Evolutionary conservation across 2,797 vertebrate species (phyloP), one percentile per base, ranked within the genome.

Genomic region (Syngnathus rostellatus): DNA sequence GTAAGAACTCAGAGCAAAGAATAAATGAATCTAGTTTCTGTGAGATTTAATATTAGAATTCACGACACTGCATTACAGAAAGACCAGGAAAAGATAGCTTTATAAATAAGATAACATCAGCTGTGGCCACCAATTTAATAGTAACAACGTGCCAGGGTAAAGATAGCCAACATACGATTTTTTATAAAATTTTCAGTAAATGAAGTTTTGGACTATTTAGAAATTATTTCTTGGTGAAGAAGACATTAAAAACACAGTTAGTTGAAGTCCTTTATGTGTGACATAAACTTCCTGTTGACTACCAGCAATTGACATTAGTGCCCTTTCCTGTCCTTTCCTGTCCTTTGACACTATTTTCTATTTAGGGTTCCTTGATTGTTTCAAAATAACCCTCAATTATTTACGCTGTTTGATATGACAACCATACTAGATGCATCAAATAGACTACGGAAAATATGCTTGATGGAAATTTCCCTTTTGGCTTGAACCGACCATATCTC

Each of bases 391-490:
- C 55, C 55, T 10, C 17, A 58, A 37, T 54, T 7, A 58, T 38
- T 58, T 38, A 16, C 8, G 3, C 3, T 19, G 57, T 39, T 39
- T 37, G 31, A 14, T 19, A 19, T 9, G 19, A 9, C 37, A 59
- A 19, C 8, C 17, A 39, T 37, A 39, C 5, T 19, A 59, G 31
- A 7, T 37, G 57, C 9, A 14, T 59, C 57, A 59, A 16, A 38
- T 38, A 8, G 5, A 9, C 14, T 31, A 37, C 16, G 14, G 55
- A 57, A 57, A 62, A 7, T 12, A 41, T 21, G 39, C 39, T 40
- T 21, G 40, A 62, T 16, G 43, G 61, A 46, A 43, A 62, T 25
- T 59, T 39, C 57, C 57, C 57, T 39, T 59, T 59, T 59, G 25
- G 25, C 6, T 58, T 38, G 11, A 37, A 58, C 31, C 31, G 11